phyloP scores from a whole-genome alignment of 2,797 vertebrate species.

The Numenius phaeopus region DNA sequence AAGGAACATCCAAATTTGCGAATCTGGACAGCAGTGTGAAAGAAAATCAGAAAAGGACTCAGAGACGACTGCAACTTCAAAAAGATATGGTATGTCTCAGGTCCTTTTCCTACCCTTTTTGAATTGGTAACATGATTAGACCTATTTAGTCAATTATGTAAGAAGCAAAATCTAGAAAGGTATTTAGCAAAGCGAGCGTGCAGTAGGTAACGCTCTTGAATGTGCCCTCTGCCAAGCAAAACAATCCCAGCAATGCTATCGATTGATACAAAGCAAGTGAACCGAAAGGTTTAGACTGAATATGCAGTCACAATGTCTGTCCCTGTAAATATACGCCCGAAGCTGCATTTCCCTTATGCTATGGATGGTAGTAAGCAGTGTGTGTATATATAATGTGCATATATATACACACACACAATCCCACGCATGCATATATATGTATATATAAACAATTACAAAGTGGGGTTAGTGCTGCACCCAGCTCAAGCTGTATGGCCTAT shows the following conservation, averaged over 20 bases:
- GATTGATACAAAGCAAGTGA: not conserved
- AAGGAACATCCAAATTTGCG: constrained; percentile 97
- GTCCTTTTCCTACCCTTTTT: not conserved
- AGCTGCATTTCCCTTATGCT: not conserved
- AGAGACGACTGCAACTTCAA: constrained; percentile 91
- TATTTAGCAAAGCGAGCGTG: not conserved
- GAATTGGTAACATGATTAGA: not conserved
- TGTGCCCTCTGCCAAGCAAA: not conserved
- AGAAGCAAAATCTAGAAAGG: not conserved
- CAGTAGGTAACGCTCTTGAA: not conserved
- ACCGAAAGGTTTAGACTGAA: not conserved
- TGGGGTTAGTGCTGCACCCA: not conserved
- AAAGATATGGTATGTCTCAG: constrained; percentile 88
- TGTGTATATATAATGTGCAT: not conserved
- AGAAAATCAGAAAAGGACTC: constrained; percentile 94
- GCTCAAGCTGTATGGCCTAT: not conserved
- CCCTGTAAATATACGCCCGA: not conserved
- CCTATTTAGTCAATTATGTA: not conserved
- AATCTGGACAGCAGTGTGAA: constrained; percentile 93
- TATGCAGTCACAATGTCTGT: not conserved
- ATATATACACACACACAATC: too few species aligned
- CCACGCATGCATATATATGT: not conserved
- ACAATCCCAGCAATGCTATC: not conserved
- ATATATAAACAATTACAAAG: not conserved
- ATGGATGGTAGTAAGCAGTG: not conserved